These are phyloP conservation scores for Puma concolor DNA, from an alignment of 2,113 vertebrate species.

Conservation along the genomic window DNA sequence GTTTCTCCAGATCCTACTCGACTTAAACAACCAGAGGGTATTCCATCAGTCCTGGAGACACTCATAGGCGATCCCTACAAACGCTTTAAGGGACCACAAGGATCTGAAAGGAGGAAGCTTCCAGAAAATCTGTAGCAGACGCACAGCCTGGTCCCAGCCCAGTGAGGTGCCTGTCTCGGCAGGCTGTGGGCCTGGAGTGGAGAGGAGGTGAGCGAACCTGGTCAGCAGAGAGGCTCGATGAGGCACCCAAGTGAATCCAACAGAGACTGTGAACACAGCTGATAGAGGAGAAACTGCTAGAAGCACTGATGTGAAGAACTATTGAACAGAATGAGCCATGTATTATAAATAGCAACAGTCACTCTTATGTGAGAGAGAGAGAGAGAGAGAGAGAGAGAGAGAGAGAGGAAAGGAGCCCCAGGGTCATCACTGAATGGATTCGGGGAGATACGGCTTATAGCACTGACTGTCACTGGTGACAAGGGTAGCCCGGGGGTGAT, in stretches of 20 bases:
- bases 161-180: neutral
- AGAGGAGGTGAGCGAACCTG: neutral
- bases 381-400: neutral
- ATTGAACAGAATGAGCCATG: neutral
- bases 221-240: neutral
- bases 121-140: conserved; percentile 12
- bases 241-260: neutral
- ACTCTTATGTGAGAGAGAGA: neutral
- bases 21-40: neutral
- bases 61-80: neutral
- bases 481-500: too few relatives aligned
- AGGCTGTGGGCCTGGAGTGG: neutral
- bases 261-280: neutral
- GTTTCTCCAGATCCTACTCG: neutral
- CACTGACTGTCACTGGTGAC: neutral
- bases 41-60: neutral
- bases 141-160: neutral
- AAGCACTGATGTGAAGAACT: neutral
- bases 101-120: neutral
- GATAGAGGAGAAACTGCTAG: neutral
- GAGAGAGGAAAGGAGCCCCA: neutral
- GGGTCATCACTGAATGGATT: neutral
- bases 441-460: neutral
- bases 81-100: neutral
- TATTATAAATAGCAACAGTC: neutral